phyloP scores from a whole-genome alignment of 1,140 invertebrate species.

The Macrosteles quadrilineatus region DNA sequence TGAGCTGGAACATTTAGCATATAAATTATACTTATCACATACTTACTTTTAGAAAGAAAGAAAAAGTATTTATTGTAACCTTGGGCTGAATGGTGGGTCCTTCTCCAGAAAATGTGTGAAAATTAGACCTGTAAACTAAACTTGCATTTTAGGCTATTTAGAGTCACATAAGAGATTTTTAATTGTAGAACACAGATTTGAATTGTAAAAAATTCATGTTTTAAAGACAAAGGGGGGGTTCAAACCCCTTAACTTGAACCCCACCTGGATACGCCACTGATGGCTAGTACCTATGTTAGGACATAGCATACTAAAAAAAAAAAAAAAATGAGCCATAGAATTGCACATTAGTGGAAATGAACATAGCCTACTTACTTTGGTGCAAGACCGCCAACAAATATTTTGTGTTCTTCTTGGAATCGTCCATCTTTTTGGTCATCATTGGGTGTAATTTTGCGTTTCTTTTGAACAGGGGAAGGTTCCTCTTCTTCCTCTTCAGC shows the following conservation, averaged over 20 bases:
- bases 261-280: too few relatives aligned
- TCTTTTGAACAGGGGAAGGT: neutral
- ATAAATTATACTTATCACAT: neutral
- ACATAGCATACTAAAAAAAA: too few relatives aligned
- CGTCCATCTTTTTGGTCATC: neutral
- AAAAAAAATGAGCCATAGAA: too few relatives aligned
- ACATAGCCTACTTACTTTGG: constrained; percentile 1
- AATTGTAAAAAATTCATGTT: too few relatives aligned
- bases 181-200: too few relatives aligned
- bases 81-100: neutral
- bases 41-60: neutral
- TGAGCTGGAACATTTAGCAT: neutral
- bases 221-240: too few relatives aligned
- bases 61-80: neutral
- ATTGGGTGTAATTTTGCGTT: neutral
- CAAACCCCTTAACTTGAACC: too few relatives aligned
- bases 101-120: neutral
- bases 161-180: too few relatives aligned
- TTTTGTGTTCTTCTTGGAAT: neutral
- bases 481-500: neutral
- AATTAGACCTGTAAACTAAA: too few relatives aligned
- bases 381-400: neutral
- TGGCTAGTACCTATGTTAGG: too few relatives aligned
- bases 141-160: too few relatives aligned
- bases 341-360: too few relatives aligned